These are phyloP conservation scores for Adoxophyes honmai DNA, from an alignment of 1,140 invertebrate genomes.

Conservation along the genomic window DNA sequence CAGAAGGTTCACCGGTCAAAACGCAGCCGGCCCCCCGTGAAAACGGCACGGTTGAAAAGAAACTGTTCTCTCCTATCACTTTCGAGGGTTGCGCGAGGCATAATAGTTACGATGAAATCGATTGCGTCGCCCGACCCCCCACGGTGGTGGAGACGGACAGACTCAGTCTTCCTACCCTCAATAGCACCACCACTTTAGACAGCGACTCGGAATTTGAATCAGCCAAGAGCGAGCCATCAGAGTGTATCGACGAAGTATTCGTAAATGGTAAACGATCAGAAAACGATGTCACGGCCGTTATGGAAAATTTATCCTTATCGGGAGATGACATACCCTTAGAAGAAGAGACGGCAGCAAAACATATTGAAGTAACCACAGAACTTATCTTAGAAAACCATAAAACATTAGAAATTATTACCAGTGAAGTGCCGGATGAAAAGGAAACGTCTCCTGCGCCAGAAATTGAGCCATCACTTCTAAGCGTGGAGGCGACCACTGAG, in stretches of 20 bases:
- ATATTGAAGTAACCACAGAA: slow-evolving; percentile 20
- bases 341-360: slow-evolving; percentile 26
- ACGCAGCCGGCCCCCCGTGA: slow-evolving; percentile 62
- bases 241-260: slow-evolving; percentile 27
- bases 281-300: slow-evolving; percentile 38
- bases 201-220: slow-evolving; percentile 73
- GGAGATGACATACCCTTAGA: slow-evolving; percentile 46
- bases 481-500: slow-evolving; percentile 34
- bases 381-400: slow-evolving; percentile 23
- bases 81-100: slow-evolving; percentile 73
- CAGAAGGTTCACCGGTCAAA: slow-evolving; percentile 64
- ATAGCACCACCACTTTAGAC: slow-evolving; percentile 37
- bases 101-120: slow-evolving; percentile 62
- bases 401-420: slow-evolving; percentile 46
- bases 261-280: slow-evolving; percentile 36
- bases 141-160: slow-evolving; percentile 32
- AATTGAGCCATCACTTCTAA: slow-evolving; percentile 49
- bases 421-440: slow-evolving; percentile 46
- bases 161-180: slow-evolving; percentile 34
- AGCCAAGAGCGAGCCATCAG: slow-evolving; percentile 61
- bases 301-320: slow-evolving; percentile 54
- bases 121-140: slow-evolving; percentile 33
- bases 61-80: slow-evolving; percentile 70
- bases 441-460: slow-evolving; percentile 50
- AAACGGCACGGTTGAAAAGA: slow-evolving; percentile 69